phyloP scores from a whole-genome alignment of 2,888 invertebrate species.

The Microdon myrmicae region DNA sequence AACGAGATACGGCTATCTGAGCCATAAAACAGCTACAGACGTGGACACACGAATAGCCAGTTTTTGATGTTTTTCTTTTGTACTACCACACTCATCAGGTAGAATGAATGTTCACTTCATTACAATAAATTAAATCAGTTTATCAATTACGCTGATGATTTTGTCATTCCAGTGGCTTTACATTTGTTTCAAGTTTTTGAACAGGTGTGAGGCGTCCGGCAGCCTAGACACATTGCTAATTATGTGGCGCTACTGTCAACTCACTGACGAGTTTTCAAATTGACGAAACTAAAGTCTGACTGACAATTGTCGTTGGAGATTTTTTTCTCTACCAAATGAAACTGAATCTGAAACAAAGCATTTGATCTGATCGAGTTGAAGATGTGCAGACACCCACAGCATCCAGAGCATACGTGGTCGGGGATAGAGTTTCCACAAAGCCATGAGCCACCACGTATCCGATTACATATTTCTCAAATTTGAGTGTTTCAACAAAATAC shows the following conservation, averaged over 20 bases:
- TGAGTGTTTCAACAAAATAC: too few relatives aligned
- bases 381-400: conserved; percentile 7
- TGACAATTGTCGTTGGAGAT: conserved; percentile 6
- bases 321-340: conserved; percentile 13
- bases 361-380: too few relatives aligned
- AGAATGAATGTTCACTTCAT: conserved; percentile 23
- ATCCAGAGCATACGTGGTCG: conserved; percentile 6
- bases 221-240: conserved; percentile 8
- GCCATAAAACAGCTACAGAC: too few relatives aligned
- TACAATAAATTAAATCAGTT: conserved; percentile 22
- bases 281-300: too few relatives aligned
- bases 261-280: conserved; percentile 7
- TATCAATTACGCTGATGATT: conserved; percentile 22
- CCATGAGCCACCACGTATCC: conserved; percentile 2
- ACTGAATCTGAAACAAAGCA: conserved; percentile 28
- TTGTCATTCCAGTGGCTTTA: conserved; percentile 10
- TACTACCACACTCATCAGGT: too few relatives aligned
- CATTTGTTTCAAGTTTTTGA: conserved; percentile 2
- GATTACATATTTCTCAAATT: too few relatives aligned
- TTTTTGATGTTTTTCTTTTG: too few relatives aligned
- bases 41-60: too few relatives aligned
- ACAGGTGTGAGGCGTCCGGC: conserved; percentile 8
- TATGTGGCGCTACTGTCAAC: conserved; percentile 27
- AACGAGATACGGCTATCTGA: too few relatives aligned
- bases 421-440: background rate